These are phyloP conservation scores for Diplolepis rosae DNA, from an alignment of 2,888 invertebrate species.

Conservation along the genomic window DNA sequence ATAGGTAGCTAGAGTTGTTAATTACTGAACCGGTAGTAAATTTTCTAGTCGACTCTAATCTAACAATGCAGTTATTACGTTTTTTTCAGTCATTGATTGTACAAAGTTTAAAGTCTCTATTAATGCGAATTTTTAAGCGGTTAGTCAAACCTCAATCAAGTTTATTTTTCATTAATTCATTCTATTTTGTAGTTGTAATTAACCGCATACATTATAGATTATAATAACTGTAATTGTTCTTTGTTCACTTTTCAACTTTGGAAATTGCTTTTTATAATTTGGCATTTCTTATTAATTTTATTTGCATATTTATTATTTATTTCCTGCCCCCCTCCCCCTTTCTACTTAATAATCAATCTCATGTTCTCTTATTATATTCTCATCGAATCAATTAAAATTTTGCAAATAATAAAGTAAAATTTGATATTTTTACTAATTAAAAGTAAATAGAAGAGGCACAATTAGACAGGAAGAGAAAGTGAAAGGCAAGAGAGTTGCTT, in stretches of 20 bases:
- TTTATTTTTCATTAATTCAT: background rate
- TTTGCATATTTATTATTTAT: background rate
- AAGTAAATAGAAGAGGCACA: no score
- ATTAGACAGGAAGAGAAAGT: background rate
- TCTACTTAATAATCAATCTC: background rate
- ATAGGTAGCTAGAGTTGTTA: conserved; percentile 6
- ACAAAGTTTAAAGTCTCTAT: background rate
- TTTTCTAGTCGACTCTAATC: conserved; percentile 1
- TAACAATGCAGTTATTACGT: background rate
- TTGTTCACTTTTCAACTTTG: background rate
- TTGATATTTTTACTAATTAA: no score
- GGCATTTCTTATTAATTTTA: background rate
- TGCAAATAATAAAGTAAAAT: no score
- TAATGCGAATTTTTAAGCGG: background rate
- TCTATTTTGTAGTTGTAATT: background rate
- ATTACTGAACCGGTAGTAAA: conserved; percentile 14
- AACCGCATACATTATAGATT: background rate
- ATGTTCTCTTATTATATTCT: background rate
- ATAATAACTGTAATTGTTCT: background rate
- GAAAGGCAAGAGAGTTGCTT: background rate
- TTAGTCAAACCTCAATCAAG: background rate
- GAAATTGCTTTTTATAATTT: background rate
- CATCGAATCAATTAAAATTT: no score
- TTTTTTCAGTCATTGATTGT: background rate
- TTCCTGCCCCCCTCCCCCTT: background rate